phyloP scores from a whole-genome alignment of 2,113 vertebrate genomes.

The Petroica traversi region DNA sequence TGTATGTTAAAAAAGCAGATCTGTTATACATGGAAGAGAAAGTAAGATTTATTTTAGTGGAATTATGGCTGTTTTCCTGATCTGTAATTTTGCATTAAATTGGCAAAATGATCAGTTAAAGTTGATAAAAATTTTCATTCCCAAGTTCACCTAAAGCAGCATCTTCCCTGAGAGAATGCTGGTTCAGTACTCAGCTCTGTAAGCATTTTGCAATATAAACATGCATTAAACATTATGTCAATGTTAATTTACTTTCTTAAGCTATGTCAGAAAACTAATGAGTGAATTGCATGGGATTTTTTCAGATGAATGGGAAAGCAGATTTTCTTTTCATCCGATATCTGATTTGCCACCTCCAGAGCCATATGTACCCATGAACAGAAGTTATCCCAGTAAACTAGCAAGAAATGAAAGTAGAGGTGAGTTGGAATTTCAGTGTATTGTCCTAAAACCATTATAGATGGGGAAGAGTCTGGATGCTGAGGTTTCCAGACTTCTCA shows the following conservation, averaged over 20 bases:
- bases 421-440: conserved; percentile 63
- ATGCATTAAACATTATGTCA: background rate
- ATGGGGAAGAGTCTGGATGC: background rate
- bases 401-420: conserved; percentile 85
- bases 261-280: background rate
- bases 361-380: conserved; percentile 84
- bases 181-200: background rate
- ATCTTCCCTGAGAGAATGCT: background rate
- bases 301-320: conserved; percentile 93
- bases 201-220: background rate
- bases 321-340: conserved; percentile 91
- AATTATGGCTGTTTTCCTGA: background rate
- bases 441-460: background rate
- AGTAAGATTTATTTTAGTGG: background rate
- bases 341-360: conserved; percentile 95
- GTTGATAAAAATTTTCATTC: background rate
- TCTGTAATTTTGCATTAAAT: background rate
- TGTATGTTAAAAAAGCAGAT: background rate
- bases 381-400: conserved; percentile 94
- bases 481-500: background rate
- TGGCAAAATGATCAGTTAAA: background rate
- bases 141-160: background rate
- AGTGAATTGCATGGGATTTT: background rate
- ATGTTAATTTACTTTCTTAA: background rate
- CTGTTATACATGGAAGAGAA: background rate